Evolutionary conservation across 2,113 vertebrate genomes (phyloP).

Genomic region (Notothenia rossii): DNA sequence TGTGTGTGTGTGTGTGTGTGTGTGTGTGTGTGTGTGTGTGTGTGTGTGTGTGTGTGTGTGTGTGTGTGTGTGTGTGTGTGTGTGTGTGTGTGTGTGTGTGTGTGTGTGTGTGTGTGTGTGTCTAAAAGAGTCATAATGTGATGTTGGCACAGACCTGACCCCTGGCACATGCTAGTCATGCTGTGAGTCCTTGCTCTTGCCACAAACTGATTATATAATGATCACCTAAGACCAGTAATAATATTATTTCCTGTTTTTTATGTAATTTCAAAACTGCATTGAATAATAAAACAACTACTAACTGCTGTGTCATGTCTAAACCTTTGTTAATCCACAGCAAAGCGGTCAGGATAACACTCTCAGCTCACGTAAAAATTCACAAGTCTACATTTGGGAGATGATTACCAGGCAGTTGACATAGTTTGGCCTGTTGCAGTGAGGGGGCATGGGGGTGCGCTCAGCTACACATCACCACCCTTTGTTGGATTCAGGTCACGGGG

Average conservation of each 20-base stretch:
- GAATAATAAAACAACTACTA: constrained; percentile 41
- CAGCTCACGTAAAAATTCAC: constrained; percentile 52
- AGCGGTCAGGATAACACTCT: constrained; percentile 7
- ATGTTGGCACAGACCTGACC: constrained; percentile 35
- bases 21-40: not conserved
- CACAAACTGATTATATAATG: not conserved
- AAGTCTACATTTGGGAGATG: constrained; percentile 63
- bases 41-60: not conserved
- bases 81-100: not conserved
- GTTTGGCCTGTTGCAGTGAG: constrained; percentile 15
- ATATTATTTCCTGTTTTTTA: constrained; percentile 24
- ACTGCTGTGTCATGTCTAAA: constrained; percentile 42
- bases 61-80: not conserved
- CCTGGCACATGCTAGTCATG: constrained; percentile 35
- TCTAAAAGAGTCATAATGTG: constrained; percentile 22
- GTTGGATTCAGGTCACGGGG: constrained; percentile 56
- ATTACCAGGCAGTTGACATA: constrained; percentile 47
- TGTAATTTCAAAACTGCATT: constrained; percentile 22
- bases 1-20: not conserved
- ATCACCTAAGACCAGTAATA: not conserved
- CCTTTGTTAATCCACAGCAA: constrained; percentile 34
- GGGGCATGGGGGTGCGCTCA: constrained; percentile 6
- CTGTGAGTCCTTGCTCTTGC: constrained; percentile 16
- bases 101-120: not conserved
- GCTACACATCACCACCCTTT: constrained; percentile 19